Evolutionary conservation across 2,113 vertebrate species (phyloP), one percentile per base, ranked within the genome.

Genomic region (Scatophagus argus): DNA sequence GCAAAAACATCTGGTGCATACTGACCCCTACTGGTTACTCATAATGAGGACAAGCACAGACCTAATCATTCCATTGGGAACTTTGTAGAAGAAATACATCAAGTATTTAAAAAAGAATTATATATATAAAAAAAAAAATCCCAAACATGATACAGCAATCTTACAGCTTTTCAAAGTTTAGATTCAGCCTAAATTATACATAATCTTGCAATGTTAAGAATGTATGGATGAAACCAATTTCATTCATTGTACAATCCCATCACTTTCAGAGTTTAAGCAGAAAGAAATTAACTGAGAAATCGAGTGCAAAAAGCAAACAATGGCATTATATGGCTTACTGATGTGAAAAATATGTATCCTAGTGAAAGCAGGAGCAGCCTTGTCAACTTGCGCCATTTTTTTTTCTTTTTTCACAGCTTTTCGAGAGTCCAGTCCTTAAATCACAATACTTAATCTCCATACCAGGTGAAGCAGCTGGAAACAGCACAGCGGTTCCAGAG

Each of bases 261-360:
- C 36, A 49, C 38, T 56, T 11, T 16, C 21, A 81, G 61, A 59
- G 44, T 47, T 52, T n/a, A 59, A 63, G 79, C 73, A 43, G 49
- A 63, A 66, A 60, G 27, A 84, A 76, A 65, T 44, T n/a, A n/a
- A n/a, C n/a, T 8, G 36, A 72, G 19, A 73, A 65, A 63, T 66
- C 12, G 46, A 87, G 90, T 91, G 90, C 89, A 92, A 91, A 90
- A 92, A 86, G 84, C 85, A 87, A 90, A 82, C 29, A 86, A 87
- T 74, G 34, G 76, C 32, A 79, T 83, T 73, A 59, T 93, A 92
- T 93, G 92, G 92, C 92, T 93, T 91, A 79, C 65, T 80, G 84
- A 62, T 41, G 71, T 81, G 71, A 74, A 84, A 80, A 79, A 65
- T 56, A 69, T 72, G 63, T 39, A 68, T 87, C 73, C 62, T 85